Percentiles rank a stretch among this genome's conserved stretches.
These are phyloP conservation scores for Aegithalos caudatus DNA, from an alignment of 2,113 vertebrate genomes.

Conservation along the genomic window DNA sequence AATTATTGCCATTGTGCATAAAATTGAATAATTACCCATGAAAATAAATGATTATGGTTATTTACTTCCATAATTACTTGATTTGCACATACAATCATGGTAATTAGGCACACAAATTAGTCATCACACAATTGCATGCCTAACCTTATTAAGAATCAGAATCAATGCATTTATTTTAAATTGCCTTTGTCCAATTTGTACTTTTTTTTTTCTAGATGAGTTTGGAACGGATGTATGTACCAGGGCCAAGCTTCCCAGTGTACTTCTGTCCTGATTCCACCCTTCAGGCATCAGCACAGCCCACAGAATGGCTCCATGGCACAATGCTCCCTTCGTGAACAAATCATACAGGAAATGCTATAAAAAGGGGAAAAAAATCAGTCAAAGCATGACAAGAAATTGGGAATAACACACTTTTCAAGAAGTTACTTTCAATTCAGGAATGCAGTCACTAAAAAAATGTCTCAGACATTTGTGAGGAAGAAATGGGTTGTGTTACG, in stretches of 20 bases:
- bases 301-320: not conserved
- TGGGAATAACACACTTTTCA: not conserved
- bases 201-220: not conserved
- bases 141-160: constrained; percentile 70
- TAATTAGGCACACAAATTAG: constrained; percentile 74
- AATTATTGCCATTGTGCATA: constrained; percentile 69
- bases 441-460: not conserved
- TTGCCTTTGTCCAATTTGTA: constrained; percentile 42
- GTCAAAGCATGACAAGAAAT: not conserved
- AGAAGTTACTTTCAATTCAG: not conserved
- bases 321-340: rapidly evolving
- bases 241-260: not conserved
- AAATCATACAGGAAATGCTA: not conserved
- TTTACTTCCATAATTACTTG: constrained; percentile 71
- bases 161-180: constrained; percentile 62
- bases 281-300: not conserved
- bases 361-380: not conserved
- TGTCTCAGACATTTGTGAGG: not conserved
- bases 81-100: constrained; percentile 71
- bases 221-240: not conserved
- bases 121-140: constrained; percentile 69
- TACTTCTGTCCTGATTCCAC: not conserved
- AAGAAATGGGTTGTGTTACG: not conserved
- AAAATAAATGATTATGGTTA: constrained; percentile 73
- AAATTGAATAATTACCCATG: constrained; percentile 74